phyloP scores from a whole-genome alignment of 2,888 invertebrate genomes.

The Apeira syringaria region DNA sequence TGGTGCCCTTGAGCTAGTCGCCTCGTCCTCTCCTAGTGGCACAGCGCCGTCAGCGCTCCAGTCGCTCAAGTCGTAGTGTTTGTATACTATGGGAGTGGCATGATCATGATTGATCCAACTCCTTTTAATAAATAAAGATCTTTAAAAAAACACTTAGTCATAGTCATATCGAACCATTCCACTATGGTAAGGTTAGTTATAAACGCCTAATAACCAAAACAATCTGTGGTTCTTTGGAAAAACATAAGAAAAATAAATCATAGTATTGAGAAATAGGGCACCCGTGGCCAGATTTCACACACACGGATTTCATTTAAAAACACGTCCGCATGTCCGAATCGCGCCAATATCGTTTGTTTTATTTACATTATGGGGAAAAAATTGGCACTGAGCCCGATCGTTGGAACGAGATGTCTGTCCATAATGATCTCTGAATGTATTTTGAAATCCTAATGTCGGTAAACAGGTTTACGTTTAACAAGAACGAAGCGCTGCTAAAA shows the following conservation, averaged over 20 bases:
- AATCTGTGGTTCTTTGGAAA: slow-evolving; percentile 19
- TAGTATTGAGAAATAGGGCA: slow-evolving; percentile 32
- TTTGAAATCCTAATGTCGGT: slow-evolving; percentile 54
- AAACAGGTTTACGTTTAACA: slow-evolving; percentile 50
- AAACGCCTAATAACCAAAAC: slow-evolving; percentile 11
- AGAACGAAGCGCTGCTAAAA: slow-evolving; percentile 29
- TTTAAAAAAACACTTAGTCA: too few species aligned
- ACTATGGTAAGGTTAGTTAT: too few species aligned
- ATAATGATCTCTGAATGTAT: slow-evolving; percentile 46
- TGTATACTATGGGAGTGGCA: too few species aligned
- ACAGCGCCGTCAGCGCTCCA: too few species aligned
- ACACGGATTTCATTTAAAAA: slow-evolving; percentile 50
- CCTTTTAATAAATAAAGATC: too few species aligned
- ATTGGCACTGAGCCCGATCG: slow-evolving; percentile 67
- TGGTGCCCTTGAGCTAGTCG: too few species aligned
- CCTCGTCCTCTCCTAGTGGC: too few species aligned
- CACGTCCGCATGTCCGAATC: slow-evolving; percentile 44
- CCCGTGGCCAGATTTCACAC: slow-evolving; percentile 36
- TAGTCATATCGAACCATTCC: too few species aligned
- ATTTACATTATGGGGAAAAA: slow-evolving; percentile 69
- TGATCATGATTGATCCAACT: too few species aligned
- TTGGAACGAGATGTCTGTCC: slow-evolving; percentile 43
- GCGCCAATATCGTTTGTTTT: slow-evolving; percentile 64
- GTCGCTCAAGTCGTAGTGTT: too few species aligned
- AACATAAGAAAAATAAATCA: slow-evolving; percentile 21